Percentiles rank a stretch among this genome's conserved stretches.
These are phyloP conservation scores for Diuraphis noxia DNA, from an alignment of 1,140 invertebrate genomes.

Conservation along the genomic window DNA sequence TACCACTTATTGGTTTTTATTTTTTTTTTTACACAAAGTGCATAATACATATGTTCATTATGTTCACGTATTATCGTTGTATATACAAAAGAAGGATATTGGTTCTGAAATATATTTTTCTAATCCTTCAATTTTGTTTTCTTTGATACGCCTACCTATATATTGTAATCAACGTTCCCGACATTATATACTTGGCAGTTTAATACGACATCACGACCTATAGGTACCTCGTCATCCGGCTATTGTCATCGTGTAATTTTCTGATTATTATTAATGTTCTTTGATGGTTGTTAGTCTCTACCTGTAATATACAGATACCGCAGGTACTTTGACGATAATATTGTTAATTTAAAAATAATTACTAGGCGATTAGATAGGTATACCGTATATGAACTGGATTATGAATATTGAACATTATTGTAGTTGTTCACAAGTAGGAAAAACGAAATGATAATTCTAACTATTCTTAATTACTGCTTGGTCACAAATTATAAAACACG, in stretches of 20 bases:
- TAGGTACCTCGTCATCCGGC: constrained; percentile 20
- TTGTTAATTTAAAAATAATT: not conserved
- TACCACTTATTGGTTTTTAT: not conserved
- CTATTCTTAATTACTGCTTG: not conserved
- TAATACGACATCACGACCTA: constrained; percentile 1
- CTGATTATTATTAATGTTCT: not conserved
- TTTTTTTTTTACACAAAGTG: not conserved
- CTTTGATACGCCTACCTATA: not conserved
- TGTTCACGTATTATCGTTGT: not conserved
- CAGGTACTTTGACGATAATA: not conserved
- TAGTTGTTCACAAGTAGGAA: not conserved
- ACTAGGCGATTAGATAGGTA: not conserved
- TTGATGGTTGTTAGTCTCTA: not conserved
- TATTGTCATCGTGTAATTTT: constrained; percentile 26
- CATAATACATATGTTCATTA: not conserved
- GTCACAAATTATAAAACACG: not conserved
- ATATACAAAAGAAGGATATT: not conserved
- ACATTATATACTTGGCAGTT: not conserved
- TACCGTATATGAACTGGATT: not conserved
- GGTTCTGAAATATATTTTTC: not conserved
- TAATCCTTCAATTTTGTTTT: not conserved
- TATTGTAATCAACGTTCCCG: not conserved
- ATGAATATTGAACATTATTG: not conserved
- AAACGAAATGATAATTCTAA: not conserved
- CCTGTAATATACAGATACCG: not conserved